phyloP scores from a whole-genome alignment of 2,797 vertebrate genomes.

The Thaleichthys pacificus region DNA sequence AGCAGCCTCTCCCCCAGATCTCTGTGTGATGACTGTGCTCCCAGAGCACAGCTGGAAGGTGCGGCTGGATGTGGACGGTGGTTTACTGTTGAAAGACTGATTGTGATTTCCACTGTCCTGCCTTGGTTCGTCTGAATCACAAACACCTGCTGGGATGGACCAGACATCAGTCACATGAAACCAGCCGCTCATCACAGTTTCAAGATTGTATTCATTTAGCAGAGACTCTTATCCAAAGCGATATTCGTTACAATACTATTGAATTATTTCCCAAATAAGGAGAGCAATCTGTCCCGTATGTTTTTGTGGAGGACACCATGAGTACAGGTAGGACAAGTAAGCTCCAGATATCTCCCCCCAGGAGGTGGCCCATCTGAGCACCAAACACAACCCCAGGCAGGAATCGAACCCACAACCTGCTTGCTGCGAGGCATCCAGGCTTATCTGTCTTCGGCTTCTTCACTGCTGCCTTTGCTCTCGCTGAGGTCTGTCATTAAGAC shows the following conservation, averaged over 20 bases:
- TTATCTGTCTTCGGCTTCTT: conserved; percentile 40
- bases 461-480: conserved; percentile 19
- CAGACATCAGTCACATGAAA: conserved; percentile 13
- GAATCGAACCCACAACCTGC: not conserved
- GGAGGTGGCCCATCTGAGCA: not conserved
- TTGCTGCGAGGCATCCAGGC: conserved; percentile 23
- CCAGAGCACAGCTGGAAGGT: conserved; percentile 62
- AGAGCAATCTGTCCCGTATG: too few species aligned
- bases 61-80: conserved; percentile 54
- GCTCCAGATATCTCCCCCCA: too few species aligned
- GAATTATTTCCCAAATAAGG: too few species aligned
- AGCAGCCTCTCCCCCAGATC: not conserved
- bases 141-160: conserved; percentile 47
- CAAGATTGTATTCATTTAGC: too few species aligned
- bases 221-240: too few species aligned
- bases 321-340: too few species aligned
- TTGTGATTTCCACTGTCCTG: conserved; percentile 58
- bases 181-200: not conserved
- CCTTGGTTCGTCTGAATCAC: conserved; percentile 49
- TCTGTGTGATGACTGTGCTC: not conserved
- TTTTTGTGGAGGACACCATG: too few species aligned
- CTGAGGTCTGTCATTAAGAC: too few species aligned
- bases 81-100: conserved; percentile 64
- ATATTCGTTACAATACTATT: too few species aligned
- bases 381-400: not conserved